These are phyloP conservation scores for Eilema caniola DNA, from an alignment of 2,888 invertebrate species.

Conservation along the genomic window DNA sequence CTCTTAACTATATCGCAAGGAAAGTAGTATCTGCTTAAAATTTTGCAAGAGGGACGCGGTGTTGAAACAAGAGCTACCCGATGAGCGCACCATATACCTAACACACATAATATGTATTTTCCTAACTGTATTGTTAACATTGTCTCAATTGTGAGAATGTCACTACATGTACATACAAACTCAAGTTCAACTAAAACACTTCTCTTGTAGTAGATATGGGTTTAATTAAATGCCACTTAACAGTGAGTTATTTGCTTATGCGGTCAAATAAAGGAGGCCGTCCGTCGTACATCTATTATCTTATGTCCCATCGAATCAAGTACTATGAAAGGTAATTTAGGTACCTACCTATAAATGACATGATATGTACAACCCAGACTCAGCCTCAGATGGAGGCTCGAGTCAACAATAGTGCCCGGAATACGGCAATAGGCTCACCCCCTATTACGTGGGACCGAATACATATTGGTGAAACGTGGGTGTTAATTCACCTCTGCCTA, in stretches of 20 bases:
- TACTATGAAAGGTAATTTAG: neutral
- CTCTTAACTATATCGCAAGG: neutral
- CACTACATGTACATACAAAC: neutral
- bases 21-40: neutral
- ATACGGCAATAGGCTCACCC: too few species aligned
- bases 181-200: neutral
- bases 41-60: neutral
- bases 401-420: too few species aligned
- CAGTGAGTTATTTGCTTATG: conserved; percentile 6
- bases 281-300: neutral
- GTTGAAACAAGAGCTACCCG: conserved; percentile 4
- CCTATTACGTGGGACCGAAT: too few species aligned
- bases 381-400: too few species aligned
- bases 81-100: neutral
- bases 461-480: too few species aligned
- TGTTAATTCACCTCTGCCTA: too few species aligned
- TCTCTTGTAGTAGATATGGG: conserved; percentile 2
- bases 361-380: too few species aligned
- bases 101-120: neutral
- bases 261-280: neutral
- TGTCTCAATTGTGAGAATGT: neutral
- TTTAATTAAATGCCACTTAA: conserved; percentile 11
- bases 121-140: neutral
- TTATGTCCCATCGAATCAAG: neutral
- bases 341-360: neutral